These are phyloP conservation scores for Drosophila nigricruria DNA, from an alignment of 2,888 invertebrate species.

Conservation along the genomic window DNA sequence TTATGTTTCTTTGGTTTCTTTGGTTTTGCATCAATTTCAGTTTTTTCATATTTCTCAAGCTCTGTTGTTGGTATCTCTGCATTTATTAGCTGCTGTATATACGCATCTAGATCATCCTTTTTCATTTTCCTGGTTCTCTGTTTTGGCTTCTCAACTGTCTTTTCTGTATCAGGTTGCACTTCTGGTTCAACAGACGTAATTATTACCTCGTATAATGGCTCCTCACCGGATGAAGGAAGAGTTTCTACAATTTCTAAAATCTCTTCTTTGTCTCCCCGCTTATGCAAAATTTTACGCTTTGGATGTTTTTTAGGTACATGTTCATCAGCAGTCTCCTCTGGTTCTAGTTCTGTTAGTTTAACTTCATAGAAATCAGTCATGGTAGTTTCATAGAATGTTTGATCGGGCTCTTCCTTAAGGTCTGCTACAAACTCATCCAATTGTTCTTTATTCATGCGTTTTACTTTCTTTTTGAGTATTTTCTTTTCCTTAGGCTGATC, in stretches of 20 bases:
- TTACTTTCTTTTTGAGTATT: slow-evolving; percentile 75
- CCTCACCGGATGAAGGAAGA: slow-evolving; percentile 76
- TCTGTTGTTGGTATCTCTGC: slow-evolving; percentile 85
- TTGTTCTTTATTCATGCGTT: slow-evolving; percentile 76
- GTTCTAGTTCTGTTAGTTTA: slow-evolving; percentile 79
- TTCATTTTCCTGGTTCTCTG: slow-evolving; percentile 79
- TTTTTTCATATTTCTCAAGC: slow-evolving; percentile 85
- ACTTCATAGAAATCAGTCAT: slow-evolving; percentile 75
- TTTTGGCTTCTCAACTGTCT: slow-evolving; percentile 61
- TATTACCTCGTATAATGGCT: slow-evolving; percentile 85
- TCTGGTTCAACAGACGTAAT: slow-evolving; percentile 83
- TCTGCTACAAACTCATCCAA: slow-evolving; percentile 78
- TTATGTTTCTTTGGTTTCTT: slow-evolving; percentile 80
- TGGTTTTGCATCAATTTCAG: slow-evolving; percentile 81
- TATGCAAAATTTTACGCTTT: slow-evolving; percentile 82
- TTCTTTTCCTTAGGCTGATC: slow-evolving; percentile 49
- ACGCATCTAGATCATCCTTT: slow-evolving; percentile 83
- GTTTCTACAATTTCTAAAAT: slow-evolving; percentile 84
- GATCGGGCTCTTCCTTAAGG: slow-evolving; percentile 72
- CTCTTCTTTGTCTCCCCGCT: slow-evolving; percentile 85
- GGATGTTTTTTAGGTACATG: slow-evolving; percentile 75
- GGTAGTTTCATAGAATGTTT: slow-evolving; percentile 54
- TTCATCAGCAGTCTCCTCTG: slow-evolving; percentile 70
- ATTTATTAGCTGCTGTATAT: slow-evolving; percentile 83
- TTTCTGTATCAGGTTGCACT: slow-evolving; percentile 33